phyloP scores from a whole-genome alignment of 2,797 vertebrate genomes.

The Macroramphosus scolopax region DNA sequence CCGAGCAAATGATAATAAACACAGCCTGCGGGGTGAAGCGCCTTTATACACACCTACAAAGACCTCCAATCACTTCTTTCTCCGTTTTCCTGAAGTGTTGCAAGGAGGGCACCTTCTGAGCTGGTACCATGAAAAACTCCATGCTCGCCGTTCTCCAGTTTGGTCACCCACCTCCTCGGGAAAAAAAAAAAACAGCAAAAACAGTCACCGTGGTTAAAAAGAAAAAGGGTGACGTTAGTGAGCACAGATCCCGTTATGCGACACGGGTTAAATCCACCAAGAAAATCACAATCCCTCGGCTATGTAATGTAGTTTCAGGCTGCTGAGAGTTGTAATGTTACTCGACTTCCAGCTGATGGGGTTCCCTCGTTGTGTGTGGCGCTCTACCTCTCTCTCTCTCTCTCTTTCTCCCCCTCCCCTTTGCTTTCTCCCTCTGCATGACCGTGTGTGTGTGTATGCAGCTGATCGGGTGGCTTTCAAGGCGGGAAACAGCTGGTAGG shows the following conservation, averaged over 20 bases:
- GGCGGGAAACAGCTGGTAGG: slow-evolving; percentile 99
- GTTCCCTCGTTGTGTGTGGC: slow-evolving; percentile 83
- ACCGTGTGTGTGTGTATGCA: slow-evolving; percentile 77
- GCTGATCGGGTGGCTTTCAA: slow-evolving; percentile 94
- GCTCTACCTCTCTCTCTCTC: slow-evolving; percentile 62
- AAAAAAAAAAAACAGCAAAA: slow-evolving; percentile 20
- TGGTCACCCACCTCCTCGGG: slow-evolving; percentile 25
- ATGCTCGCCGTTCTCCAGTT: slow-evolving; percentile 85
- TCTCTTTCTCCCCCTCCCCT: slow-evolving; percentile 48
- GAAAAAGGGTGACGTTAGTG: slow-evolving; percentile 14
- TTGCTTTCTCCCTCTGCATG: slow-evolving; percentile 65
- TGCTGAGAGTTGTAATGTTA: slow-evolving; percentile 81
- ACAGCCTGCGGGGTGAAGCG: slow-evolving; percentile 15
- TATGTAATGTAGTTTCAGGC: slow-evolving; percentile 61
- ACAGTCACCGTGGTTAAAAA: slow-evolving; percentile 41
- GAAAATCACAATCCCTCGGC: slow-evolving; percentile 28
- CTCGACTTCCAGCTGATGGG: slow-evolving; percentile 85
- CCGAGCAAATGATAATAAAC: slow-evolving; percentile 38
- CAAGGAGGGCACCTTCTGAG: slow-evolving; percentile 95
- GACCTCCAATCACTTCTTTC: slow-evolving; percentile 97
- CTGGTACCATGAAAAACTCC: slow-evolving; percentile 98
- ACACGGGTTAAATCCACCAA: slow-evolving; percentile 25
- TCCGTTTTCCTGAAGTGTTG: slow-evolving; percentile 98
- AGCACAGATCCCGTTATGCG: slow-evolving; percentile 37
- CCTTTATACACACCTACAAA: slow-evolving; percentile 88